phyloP scores from a whole-genome alignment of 2,888 invertebrate genomes.

The Nomada flava region DNA sequence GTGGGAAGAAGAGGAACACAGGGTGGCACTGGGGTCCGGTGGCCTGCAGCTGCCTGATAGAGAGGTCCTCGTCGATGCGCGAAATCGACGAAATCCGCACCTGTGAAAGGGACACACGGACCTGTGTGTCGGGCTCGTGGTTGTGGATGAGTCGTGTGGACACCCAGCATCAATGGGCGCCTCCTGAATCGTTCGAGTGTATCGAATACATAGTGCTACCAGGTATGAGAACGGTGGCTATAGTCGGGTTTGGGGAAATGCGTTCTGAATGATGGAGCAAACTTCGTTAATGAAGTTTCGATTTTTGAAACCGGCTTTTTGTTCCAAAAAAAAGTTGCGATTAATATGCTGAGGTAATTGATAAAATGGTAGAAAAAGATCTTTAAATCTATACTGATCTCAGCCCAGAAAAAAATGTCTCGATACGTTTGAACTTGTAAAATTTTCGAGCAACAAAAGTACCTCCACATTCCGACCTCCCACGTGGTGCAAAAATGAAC shows the following conservation, averaged over 20 bases:
- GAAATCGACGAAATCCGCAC: conserved; percentile 72
- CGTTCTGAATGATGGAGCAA: no score
- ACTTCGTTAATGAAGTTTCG: background rate
- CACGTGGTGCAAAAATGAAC: no score
- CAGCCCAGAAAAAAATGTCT: no score
- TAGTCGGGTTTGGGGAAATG: background rate
- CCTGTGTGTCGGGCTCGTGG: conserved; percentile 7
- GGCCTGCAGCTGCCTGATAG: conserved; percentile 70
- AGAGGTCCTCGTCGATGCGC: conserved; percentile 65
- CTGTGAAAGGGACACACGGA: conserved; percentile 67
- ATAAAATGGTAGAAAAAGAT: no score
- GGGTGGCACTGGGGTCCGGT: conserved; percentile 6
- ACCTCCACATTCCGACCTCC: no score
- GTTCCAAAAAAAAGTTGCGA: no score
- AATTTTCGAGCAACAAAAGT: no score
- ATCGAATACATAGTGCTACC: background rate
- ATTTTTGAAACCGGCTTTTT: background rate
- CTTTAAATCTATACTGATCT: no score
- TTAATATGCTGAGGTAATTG: no score
- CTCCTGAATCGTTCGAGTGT: conserved; percentile 2
- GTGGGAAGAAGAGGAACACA: background rate
- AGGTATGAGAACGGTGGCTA: background rate
- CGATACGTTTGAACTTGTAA: no score
- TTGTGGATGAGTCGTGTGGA: conserved; percentile 7
- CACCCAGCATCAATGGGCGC: conserved; percentile 3